A percentile compares a stretch with the other conserved stretches of the same genome.
Conservation (phyloP, 2,888 invertebrate species). For the Apoda limacodes region DNA sequence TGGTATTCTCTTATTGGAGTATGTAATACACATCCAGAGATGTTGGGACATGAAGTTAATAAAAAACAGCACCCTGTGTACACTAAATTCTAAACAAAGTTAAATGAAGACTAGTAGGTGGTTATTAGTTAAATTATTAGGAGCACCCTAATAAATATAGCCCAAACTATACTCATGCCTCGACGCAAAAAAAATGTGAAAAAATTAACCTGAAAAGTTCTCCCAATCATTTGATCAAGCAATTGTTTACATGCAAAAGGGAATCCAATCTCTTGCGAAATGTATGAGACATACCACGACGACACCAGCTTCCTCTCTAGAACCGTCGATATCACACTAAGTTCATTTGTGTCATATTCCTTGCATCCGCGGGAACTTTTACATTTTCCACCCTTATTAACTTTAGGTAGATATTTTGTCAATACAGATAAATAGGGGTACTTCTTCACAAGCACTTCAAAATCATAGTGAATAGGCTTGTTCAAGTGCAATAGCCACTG, state of each 20-base stretch:
- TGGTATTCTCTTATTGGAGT: no score
- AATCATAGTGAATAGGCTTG: conserved; percentile 58
- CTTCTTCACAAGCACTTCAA: conserved; percentile 32
- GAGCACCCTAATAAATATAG: no score
- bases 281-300: conserved; percentile 58
- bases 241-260: conserved; percentile 64
- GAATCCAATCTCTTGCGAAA: conserved; percentile 61
- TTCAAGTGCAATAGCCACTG: conserved; percentile 64
- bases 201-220: conserved; percentile 50
- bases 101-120: no score
- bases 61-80: no score
- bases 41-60: no score
- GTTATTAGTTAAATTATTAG: no score
- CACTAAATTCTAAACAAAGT: no score
- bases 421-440: conserved; percentile 37
- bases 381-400: not conserved
- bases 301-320: conserved; percentile 55
- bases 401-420: conserved; percentile 28
- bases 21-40: no score
- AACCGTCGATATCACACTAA: conserved; percentile 58
- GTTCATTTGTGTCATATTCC: conserved; percentile 56
- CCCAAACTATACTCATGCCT: no score
- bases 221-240: conserved; percentile 60
- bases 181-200: no score
- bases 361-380: conserved; percentile 24